These are phyloP conservation scores for Drosophila recens DNA, from an alignment of 2,888 invertebrate genomes.

Conservation along the genomic window DNA sequence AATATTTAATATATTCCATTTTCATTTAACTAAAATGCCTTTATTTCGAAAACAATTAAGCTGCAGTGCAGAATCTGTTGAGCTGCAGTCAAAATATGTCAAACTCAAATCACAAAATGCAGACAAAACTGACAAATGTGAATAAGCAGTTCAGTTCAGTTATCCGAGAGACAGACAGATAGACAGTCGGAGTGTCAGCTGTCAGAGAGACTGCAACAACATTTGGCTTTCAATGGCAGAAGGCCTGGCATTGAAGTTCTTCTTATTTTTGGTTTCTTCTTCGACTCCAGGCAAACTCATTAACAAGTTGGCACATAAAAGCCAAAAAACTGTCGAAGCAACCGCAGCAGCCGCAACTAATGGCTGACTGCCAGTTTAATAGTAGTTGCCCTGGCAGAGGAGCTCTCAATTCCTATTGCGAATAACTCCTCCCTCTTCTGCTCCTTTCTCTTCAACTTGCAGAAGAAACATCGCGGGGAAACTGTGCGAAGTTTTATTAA, in stretches of 20 bases:
- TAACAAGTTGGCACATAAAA: slow-evolving; percentile 77
- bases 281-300: slow-evolving; percentile 63
- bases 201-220: slow-evolving; percentile 39
- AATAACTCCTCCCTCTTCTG: slow-evolving; percentile 35
- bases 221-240: slow-evolving; percentile 40
- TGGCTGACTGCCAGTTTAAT: slow-evolving; percentile 71
- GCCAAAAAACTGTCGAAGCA: slow-evolving; percentile 48
- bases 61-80: slow-evolving; percentile 20
- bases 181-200: slow-evolving; percentile 36
- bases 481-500: slow-evolving; percentile 71
- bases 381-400: slow-evolving; percentile 51
- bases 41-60: slow-evolving; percentile 5
- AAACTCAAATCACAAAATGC: slow-evolving; percentile 69
- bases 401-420: slow-evolving; percentile 52
- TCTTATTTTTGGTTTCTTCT: neutral
- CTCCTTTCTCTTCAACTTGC: slow-evolving; percentile 10
- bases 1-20: neutral
- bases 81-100: slow-evolving; percentile 68
- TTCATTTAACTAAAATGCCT: neutral
- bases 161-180: slow-evolving; percentile 35
- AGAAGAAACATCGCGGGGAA: slow-evolving; percentile 39
- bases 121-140: slow-evolving; percentile 66
- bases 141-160: slow-evolving; percentile 24
- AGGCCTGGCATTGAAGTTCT: slow-evolving; percentile 27
- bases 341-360: slow-evolving; percentile 68